Evolutionary conservation across 2,797 vertebrate genomes (phyloP).

Genomic region (Hemibagrus guttatus): DNA sequence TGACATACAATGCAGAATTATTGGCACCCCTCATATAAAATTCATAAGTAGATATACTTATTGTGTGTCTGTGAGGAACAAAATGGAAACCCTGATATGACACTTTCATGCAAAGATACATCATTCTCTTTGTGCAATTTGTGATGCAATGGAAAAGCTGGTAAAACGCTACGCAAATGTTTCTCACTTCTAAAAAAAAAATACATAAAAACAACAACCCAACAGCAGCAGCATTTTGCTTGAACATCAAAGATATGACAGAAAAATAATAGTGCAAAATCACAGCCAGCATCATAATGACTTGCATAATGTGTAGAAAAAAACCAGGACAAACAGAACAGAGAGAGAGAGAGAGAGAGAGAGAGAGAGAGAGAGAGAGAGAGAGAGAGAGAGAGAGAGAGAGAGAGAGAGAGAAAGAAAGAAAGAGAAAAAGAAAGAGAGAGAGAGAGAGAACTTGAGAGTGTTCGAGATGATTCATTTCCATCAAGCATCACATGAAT

Average conservation of each 20-base stretch:
- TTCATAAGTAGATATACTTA: too few relatives aligned
- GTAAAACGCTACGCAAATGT: not conserved
- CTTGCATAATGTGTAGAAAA: conserved; percentile 9
- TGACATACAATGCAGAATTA: too few relatives aligned
- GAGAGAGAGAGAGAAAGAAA: conserved; percentile 8
- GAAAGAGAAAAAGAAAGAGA: not conserved
- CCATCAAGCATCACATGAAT: conserved; percentile 29
- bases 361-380: not conserved
- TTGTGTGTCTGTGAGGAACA: not conserved
- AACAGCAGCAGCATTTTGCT: not conserved
- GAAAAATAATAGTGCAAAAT: conserved; percentile 28
- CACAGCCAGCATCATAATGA: conserved; percentile 2
- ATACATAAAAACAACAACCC: not conserved
- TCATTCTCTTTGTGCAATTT: not conserved
- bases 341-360: not conserved
- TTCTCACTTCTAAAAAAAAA: conserved; percentile 1
- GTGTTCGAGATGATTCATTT: conserved; percentile 28
- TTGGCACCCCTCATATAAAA: too few relatives aligned
- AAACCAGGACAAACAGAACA: not conserved
- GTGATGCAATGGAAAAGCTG: not conserved
- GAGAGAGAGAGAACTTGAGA: not conserved
- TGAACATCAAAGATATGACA: conserved; percentile 25
- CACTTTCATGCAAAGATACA: too few relatives aligned
- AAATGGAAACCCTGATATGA: not conserved
- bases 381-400: not conserved